These are phyloP conservation scores for Charaxes varanes DNA, from an alignment of 1,140 invertebrate species.

Conservation along the genomic window DNA sequence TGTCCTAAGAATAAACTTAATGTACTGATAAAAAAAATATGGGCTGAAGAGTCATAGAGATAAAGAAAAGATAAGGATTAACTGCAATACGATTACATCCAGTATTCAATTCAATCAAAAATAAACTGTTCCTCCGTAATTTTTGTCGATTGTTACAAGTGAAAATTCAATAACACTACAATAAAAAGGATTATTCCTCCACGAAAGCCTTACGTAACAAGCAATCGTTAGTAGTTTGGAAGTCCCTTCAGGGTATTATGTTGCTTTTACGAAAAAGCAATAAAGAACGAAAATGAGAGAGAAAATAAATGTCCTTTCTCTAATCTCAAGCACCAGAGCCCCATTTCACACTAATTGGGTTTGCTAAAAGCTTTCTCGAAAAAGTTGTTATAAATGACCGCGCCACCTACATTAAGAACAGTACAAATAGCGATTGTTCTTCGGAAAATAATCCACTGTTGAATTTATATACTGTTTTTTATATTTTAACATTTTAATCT, in stretches of 20 bases:
- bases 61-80: too few species aligned
- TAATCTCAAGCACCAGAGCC: conserved; percentile 27
- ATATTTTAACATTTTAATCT: too few species aligned
- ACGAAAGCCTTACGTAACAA: background rate
- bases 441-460: background rate
- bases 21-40: too few species aligned
- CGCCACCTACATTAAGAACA: background rate
- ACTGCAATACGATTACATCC: too few species aligned
- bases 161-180: too few species aligned
- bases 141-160: too few species aligned
- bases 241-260: background rate
- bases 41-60: too few species aligned
- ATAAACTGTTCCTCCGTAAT: too few species aligned
- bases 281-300: conserved; percentile 25
- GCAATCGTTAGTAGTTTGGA: conserved; percentile 3
- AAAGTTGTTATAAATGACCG: conserved; percentile 30
- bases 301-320: conserved; percentile 30
- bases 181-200: background rate
- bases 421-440: conserved; percentile 1
- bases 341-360: conserved; percentile 41
- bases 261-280: conserved; percentile 18
- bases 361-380: conserved; percentile 31
- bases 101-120: too few species aligned
- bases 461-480: too few species aligned
- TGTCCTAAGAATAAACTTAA: too few species aligned